Evolutionary conservation across 2,113 vertebrate genomes (phyloP).

Genomic region (Barnardius zonarius): DNA sequence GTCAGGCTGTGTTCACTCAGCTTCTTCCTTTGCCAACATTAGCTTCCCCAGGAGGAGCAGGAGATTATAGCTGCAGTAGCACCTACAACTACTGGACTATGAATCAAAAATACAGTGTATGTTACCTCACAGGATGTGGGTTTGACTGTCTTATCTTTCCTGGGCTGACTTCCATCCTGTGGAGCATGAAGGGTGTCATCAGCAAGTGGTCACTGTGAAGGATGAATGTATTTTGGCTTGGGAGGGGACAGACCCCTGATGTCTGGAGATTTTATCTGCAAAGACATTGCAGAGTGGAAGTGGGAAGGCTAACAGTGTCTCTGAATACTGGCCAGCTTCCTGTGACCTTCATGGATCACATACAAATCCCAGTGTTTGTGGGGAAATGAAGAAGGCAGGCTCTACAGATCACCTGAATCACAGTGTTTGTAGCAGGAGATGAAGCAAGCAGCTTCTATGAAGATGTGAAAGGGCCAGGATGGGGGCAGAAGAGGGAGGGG

Average conservation of each 20-base stretch:
- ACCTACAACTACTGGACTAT: neutral
- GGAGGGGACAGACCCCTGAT: neutral
- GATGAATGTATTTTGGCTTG: neutral
- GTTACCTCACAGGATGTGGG: neutral
- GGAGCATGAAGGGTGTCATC: neutral
- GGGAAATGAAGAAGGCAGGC: neutral
- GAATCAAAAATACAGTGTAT: neutral
- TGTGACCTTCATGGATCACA: neutral
- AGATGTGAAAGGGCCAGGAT: neutral
- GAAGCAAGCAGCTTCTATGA: neutral
- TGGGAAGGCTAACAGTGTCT: neutral
- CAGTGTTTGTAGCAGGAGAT: neutral
- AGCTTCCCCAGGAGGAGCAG: neutral
- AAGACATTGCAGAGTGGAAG: neutral
- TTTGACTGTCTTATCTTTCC: neutral
- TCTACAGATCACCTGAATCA: neutral
- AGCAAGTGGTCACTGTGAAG: neutral
- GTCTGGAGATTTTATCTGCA: neutral
- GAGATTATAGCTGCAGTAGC: neutral
- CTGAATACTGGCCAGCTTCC: neutral
- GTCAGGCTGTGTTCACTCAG: fast-evolving
- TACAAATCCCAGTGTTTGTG: neutral
- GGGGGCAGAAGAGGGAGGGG: neutral
- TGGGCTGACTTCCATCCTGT: neutral
- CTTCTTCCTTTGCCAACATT: fast-evolving